These are phyloP conservation scores for Melanotaenia duboulayi DNA, from an alignment of 2,113 vertebrate genomes.

Conservation along the genomic window DNA sequence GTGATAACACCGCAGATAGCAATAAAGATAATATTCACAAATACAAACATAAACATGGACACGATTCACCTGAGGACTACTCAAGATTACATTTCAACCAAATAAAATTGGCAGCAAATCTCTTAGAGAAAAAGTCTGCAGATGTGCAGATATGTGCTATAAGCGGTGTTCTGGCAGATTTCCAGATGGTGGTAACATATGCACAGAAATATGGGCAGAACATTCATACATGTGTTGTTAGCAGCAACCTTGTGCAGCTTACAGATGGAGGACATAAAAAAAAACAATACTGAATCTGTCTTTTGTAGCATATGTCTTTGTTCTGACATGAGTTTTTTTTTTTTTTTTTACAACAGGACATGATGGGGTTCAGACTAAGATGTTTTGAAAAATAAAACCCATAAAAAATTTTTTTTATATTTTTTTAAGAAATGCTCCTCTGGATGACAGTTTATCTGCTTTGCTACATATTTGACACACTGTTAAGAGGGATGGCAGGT, in stretches of 20 bases:
- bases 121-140: conserved; percentile 19
- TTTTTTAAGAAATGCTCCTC: conserved; percentile 22
- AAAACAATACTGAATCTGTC: conserved; percentile 19
- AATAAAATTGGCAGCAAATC: conserved; percentile 13
- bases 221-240: conserved; percentile 15
- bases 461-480: conserved; percentile 33
- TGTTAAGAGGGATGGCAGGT: conserved; percentile 25
- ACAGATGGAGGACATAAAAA: conserved; percentile 9
- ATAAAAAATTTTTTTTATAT: no score
- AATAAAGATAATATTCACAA: neutral
- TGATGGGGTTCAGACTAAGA: conserved; percentile 3
- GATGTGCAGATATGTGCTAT: conserved; percentile 35
- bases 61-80: conserved; percentile 2
- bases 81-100: neutral
- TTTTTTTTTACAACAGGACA: neutral
- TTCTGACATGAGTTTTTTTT: neutral
- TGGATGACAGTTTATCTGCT: conserved; percentile 35
- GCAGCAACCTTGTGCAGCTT: conserved; percentile 30
- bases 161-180: conserved; percentile 25
- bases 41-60: conserved; percentile 2
- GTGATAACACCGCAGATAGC: conserved; percentile 9
- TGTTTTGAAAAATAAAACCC: neutral
- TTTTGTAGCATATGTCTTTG: conserved; percentile 13
- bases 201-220: conserved; percentile 20
- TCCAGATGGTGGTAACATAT: conserved; percentile 55